These are phyloP conservation scores for Apus apus DNA, from an alignment of 2,113 vertebrate genomes.

Conservation along the genomic window DNA sequence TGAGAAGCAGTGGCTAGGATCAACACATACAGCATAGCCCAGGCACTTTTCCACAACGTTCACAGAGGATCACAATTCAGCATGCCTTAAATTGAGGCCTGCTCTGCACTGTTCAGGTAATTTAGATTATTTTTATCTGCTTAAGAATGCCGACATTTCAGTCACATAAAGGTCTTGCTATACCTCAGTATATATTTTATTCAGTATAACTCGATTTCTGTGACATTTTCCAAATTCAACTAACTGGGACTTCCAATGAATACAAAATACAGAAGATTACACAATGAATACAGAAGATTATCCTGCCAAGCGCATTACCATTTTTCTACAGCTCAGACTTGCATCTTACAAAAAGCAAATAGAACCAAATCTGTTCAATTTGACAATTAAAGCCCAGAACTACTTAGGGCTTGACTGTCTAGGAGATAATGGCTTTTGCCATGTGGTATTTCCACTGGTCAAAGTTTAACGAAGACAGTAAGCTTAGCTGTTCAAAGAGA, in stretches of 20 bases:
- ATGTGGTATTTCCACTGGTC: not conserved
- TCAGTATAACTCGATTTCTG: not conserved
- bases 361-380: not conserved
- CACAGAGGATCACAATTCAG: not conserved
- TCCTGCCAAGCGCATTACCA: not conserved
- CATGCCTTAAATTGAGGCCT: not conserved
- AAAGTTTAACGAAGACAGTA: not conserved
- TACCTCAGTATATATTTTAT: not conserved
- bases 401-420: not conserved
- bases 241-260: not conserved
- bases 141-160: not conserved
- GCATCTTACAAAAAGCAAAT: not conserved
- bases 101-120: not conserved
- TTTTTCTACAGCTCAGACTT: not conserved
- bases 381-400: not conserved
- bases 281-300: not conserved
- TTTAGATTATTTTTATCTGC: not conserved
- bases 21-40: not conserved
- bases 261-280: not conserved
- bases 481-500: not conserved
- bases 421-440: not conserved
- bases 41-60: not conserved
- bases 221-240: not conserved
- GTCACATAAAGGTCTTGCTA: not conserved
- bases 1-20: not conserved